Conservation (phyloP, 2,113 vertebrate species). For the Aldabrachelys gigantea region DNA sequence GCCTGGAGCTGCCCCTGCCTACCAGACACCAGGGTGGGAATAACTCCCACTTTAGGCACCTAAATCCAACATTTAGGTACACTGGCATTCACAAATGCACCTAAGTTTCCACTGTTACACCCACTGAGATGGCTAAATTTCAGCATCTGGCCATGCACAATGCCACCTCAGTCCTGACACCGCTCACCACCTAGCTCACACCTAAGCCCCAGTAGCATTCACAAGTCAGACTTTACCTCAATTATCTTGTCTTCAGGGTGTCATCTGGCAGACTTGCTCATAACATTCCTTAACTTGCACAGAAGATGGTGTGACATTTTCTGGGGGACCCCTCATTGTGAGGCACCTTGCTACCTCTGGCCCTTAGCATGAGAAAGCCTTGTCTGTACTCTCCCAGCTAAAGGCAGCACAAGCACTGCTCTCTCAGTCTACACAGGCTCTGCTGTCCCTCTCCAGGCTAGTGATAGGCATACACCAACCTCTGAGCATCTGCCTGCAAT, state of each 20-base stretch:
- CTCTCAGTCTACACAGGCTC: neutral
- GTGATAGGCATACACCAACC: neutral
- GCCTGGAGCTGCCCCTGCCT: too few species aligned
- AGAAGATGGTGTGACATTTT: neutral
- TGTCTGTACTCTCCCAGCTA: neutral
- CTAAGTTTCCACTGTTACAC: neutral
- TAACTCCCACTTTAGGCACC: neutral
- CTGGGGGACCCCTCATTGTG: neutral
- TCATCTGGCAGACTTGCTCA: neutral
- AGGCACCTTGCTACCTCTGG: neutral
- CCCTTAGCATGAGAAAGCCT: neutral
- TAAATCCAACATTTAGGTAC: neutral
- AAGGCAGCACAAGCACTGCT: neutral
- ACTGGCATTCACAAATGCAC: neutral
- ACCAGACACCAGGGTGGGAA: neutral
- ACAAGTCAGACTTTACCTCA: neutral
- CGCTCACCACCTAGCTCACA: neutral
- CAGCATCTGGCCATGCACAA: neutral
- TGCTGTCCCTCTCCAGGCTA: neutral
- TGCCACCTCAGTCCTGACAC: neutral
- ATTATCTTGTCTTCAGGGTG: neutral
- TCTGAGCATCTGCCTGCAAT: neutral
- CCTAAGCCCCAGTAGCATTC: neutral
- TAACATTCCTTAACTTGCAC: neutral
- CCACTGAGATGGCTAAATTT: neutral